phyloP scores from a whole-genome alignment of 2,797 vertebrate species.

The Valencia hispanica region DNA sequence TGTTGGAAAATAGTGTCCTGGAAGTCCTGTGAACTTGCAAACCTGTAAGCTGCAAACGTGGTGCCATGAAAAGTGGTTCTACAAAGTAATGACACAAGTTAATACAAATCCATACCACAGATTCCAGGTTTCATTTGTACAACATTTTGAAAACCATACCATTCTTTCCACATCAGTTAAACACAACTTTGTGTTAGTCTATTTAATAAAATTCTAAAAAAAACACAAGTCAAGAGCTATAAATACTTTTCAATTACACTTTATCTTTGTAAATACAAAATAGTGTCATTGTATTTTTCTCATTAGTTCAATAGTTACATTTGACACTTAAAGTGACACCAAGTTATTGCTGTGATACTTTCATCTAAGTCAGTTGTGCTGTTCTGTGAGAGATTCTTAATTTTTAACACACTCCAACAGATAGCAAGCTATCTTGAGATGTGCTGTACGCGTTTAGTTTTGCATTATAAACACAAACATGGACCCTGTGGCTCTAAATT shows the following conservation, averaged over 20 bases:
- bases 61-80: neutral
- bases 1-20: too few species aligned
- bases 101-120: neutral
- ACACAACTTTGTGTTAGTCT: too few species aligned
- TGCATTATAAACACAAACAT: slow-evolving; percentile 45
- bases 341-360: neutral
- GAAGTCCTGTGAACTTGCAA: too few species aligned
- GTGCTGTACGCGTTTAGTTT: slow-evolving; percentile 4
- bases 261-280: neutral
- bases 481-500: slow-evolving; percentile 36
- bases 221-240: neutral
- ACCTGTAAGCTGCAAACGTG: too few species aligned
- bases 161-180: neutral
- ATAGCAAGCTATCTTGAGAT: slow-evolving; percentile 12
- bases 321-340: neutral
- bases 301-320: neutral
- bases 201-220: too few species aligned
- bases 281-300: neutral
- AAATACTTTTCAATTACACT: neutral
- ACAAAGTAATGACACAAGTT: neutral
- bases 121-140: neutral
- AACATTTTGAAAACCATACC: neutral
- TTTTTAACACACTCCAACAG: slow-evolving; percentile 10
- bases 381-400: slow-evolving; percentile 8
- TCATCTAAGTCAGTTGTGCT: neutral